Evolutionary conservation across 2,888 invertebrate genomes (phyloP).

Genomic region (Spodoptera exigua): DNA sequence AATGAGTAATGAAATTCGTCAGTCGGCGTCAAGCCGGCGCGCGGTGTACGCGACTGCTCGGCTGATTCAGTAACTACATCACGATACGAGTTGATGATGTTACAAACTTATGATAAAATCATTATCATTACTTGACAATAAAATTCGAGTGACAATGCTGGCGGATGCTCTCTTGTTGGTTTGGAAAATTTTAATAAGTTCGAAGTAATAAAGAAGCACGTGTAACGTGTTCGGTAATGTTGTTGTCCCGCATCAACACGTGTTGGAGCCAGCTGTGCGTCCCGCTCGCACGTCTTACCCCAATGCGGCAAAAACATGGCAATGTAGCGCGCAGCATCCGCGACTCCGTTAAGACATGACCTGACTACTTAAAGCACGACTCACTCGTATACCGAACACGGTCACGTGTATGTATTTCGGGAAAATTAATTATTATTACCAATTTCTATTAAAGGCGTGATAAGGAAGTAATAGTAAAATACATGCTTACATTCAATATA

Average conservation of each 20-base stretch:
- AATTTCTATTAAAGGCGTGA: neutral
- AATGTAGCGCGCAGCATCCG: constrained; percentile 76
- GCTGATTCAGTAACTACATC: constrained; percentile 7
- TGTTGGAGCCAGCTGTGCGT: constrained; percentile 55
- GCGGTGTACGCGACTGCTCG: constrained; percentile 33
- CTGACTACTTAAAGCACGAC: constrained; percentile 55
- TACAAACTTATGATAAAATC: no score
- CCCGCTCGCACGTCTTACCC: constrained; percentile 73
- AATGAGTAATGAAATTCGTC: constrained; percentile 62
- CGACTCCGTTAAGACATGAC: constrained; percentile 63
- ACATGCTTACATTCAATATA: no score
- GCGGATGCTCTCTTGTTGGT: neutral
- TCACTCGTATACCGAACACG: constrained; percentile 19
- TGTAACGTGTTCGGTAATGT: constrained; percentile 56
- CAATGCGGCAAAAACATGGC: constrained; percentile 85
- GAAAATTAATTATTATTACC: constrained; percentile 16
- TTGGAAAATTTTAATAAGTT: neutral
- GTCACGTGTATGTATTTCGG: constrained; percentile 5
- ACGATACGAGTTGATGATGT: neutral
- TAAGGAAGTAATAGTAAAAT: neutral
- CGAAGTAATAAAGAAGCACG: constrained; percentile 39
- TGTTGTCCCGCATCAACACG: constrained; percentile 57
- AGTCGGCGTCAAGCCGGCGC: constrained; percentile 64
- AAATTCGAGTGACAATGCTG: no score
- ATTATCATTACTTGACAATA: no score